A percentile compares a stretch with the other conserved stretches of the same genome.
Conservation (phyloP, 1,140 invertebrate genomes). For the Drosophila varians region DNA sequence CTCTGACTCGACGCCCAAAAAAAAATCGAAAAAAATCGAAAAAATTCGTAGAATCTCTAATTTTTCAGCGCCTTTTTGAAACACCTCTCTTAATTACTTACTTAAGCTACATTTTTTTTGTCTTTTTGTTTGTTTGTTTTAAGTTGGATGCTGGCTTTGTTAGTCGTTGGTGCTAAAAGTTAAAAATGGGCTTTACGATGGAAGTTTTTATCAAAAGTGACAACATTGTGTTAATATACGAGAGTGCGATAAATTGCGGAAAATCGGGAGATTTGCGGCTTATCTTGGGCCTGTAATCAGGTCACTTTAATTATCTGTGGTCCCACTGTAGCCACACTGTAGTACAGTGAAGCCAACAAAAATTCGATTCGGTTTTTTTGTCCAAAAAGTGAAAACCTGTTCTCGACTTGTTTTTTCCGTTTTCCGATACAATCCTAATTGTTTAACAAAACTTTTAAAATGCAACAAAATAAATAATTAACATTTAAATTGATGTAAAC, state of each 20-base stretch:
- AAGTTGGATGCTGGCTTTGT: no score
- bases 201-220: neutral
- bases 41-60: constrained; percentile 7
- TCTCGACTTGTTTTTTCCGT: neutral
- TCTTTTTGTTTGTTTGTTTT: neutral
- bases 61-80: constrained; percentile 15
- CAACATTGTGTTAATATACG: neutral
- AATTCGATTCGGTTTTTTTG: neutral
- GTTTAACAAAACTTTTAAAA: neutral
- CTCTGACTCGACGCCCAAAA: constrained; percentile 37
- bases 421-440: neutral
- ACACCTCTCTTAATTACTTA: constrained; percentile 7
- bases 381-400: neutral
- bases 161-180: neutral
- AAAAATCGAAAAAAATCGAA: neutral
- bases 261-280: neutral
- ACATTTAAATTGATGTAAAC: no score
- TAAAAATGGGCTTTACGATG: no score
- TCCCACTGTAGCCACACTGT: neutral
- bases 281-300: neutral
- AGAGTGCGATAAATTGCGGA: neutral
- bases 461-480: no score
- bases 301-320: neutral
- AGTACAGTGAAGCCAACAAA: neutral
- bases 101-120: neutral